Base-by-base conservation (phyloP, 2,113 vertebrate genomes). In the Lasiurus cinereus region DNA sequence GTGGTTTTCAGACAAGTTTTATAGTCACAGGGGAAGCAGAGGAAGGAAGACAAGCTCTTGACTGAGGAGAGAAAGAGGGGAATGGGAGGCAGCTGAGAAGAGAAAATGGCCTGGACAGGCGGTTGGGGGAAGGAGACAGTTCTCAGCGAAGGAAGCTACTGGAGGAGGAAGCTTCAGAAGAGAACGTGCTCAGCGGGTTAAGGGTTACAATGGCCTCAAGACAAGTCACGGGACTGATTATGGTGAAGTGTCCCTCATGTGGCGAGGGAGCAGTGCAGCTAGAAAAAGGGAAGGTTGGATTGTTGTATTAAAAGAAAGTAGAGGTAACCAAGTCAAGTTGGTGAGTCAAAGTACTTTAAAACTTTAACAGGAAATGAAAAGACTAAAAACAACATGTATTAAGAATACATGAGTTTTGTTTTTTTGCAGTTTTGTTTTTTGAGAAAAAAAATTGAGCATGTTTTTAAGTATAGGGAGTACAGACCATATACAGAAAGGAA, bases 341-440 rank as follows among this genome's bases (percentile, higher is more conserved):
- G 4, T 74, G 31, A 69, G 18, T n/a, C 24, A 90, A 85, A 93
- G 48, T 14, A 83, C 29, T 76, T 67, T 31, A 90, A 29, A 74
- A 88, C 70, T 76, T 82, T 33, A 88, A 67, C 1, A 50, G 31
- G 18, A 85, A 96, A 64, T 76, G 9, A 93, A 97, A 88, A 91
- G n/a, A 8, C 46, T 62, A 8, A 84, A 54, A 62, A 33, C 6
- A 73, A 54, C n/a, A 78, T 10, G 5, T 14, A 56, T 69, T 29
- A 66, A 56, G 11, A 50, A 69, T 14, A 11, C 4, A 88, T 2
- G 1, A 2, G 56, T 43, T 72, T 77, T 29, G 22, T n/a, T 70
- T 56, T 56, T 90, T 62, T 62, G 16, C 4, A 88, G 39, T 39
- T 39, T 39, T 5, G 27, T 62, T 66, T 46, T 54, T 21, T 73